phyloP scores from a whole-genome alignment of 2,797 vertebrate genomes.

The Crossoptilon crossoptilon region DNA sequence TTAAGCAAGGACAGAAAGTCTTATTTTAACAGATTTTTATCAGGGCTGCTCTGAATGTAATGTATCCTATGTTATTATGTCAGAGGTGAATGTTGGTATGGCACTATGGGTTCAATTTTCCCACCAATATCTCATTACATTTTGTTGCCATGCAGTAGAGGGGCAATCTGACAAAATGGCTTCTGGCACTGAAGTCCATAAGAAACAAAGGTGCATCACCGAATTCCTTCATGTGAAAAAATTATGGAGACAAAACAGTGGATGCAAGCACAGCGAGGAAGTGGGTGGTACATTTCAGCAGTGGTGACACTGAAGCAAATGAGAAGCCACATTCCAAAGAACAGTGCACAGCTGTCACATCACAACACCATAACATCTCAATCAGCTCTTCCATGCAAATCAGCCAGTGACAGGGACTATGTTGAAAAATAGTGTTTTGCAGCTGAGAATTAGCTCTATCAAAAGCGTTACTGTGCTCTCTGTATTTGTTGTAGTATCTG shows the following conservation, averaged over 20 bases:
- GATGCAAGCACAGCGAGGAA: not conserved
- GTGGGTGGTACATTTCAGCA: not conserved
- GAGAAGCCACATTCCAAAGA: too few relatives aligned
- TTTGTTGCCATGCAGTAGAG: not conserved
- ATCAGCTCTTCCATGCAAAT: too few relatives aligned
- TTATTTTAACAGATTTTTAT: not conserved
- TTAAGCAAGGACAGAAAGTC: not conserved
- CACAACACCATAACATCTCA: too few relatives aligned
- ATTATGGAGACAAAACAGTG: not conserved
- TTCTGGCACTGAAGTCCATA: not conserved
- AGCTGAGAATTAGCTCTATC: too few relatives aligned
- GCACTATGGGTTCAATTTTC: not conserved
- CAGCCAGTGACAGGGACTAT: too few relatives aligned
- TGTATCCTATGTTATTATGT: not conserved
- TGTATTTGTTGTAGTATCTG: too few relatives aligned
- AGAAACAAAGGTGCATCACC: not conserved
- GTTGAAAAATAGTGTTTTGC: too few relatives aligned
- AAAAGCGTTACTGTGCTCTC: too few relatives aligned
- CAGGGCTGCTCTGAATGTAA: not conserved
- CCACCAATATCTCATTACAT: not conserved
- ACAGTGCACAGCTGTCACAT: too few relatives aligned
- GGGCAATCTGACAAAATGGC: not conserved
- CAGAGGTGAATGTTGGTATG: not conserved
- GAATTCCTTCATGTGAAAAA: not conserved
- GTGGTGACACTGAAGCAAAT: too few relatives aligned